Conservation (phyloP, 2,113 vertebrate genomes). For the Cinclus cinclus region DNA sequence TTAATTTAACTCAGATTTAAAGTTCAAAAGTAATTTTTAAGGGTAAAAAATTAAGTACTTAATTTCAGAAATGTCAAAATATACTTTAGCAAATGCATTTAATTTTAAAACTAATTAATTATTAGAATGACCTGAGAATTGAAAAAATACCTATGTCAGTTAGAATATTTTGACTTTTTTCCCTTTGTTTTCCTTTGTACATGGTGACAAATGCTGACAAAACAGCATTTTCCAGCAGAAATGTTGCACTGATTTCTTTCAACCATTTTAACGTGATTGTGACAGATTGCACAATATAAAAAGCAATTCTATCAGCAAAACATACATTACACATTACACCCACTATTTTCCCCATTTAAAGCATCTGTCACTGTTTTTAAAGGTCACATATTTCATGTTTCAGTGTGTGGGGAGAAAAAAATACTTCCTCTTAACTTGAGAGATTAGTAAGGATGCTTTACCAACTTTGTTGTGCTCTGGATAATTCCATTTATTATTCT, state of each 20-base stretch:
- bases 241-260: not conserved
- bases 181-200: not conserved
- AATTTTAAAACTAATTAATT: not conserved
- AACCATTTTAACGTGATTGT: not conserved
- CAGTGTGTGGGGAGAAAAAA: not conserved
- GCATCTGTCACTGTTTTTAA: conserved; percentile 43
- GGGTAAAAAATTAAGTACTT: not conserved
- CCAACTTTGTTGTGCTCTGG: not conserved
- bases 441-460: not conserved
- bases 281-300: conserved; percentile 41
- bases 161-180: not conserved
- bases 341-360: conserved; percentile 17
- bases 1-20: not conserved
- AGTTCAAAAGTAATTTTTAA: not conserved
- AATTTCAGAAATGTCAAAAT: not conserved
- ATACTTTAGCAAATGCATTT: not conserved
- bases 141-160: not conserved
- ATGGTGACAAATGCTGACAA: conserved; percentile 1
- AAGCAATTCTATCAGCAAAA: conserved; percentile 47
- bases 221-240: not conserved
- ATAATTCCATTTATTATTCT: conserved; percentile 17
- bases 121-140: not conserved
- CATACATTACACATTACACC: not conserved
- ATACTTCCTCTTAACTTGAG: not conserved
- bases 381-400: conserved; percentile 47